Base-by-base conservation (phyloP, 2,113 vertebrate species). In the Polypterus senegalus region DNA sequence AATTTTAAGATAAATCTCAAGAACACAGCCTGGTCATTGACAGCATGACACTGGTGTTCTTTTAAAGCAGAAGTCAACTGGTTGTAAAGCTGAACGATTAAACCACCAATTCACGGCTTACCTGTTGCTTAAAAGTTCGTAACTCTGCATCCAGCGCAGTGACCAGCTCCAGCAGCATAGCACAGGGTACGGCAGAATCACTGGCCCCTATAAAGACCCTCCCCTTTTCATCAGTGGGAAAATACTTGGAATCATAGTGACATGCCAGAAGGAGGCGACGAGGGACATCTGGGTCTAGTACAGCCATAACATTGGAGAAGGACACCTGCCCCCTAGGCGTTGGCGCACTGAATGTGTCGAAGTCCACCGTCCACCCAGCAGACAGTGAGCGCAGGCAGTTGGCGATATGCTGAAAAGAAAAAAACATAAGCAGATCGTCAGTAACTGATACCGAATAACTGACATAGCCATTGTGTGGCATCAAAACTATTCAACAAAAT, bases 211-310 rank as follows among this genome's bases (percentile, higher is more conserved):
- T 57, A 47, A 94, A 96, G 6, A 76, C 65, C 53, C 61, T 65
- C 5, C 72, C 55, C 11, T 47, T 71, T 0, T 73, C 67, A 48
- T 83, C 80, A 0, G 70, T 55, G 0, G 85, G 82, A 57, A 93
- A 70, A 54, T 77, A 72, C 74, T 96, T 95, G 4, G 91, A 91
- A 81, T 95, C 93, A 0, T 92, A 90, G 76, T 96, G 93, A 69
- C 93, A 94, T 52, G 89, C 85, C 0, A 94, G 78, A 3, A 83
- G 81, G 53, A 96, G 77, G 63, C 86, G 80, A 7, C 70, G 86
- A 3, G 79, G 79, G 9, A 87, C 88, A 0, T 57, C 65, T 0
- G 90, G 88, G 46, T 90, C 86, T 63, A 88, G 78, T 0, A 88
- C 91, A 47, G 92, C 92, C 4, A 96, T 66, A 7, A 96, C 69